Conservation (phyloP, 2,113 vertebrate species). For the Embiotoca jacksoni region DNA sequence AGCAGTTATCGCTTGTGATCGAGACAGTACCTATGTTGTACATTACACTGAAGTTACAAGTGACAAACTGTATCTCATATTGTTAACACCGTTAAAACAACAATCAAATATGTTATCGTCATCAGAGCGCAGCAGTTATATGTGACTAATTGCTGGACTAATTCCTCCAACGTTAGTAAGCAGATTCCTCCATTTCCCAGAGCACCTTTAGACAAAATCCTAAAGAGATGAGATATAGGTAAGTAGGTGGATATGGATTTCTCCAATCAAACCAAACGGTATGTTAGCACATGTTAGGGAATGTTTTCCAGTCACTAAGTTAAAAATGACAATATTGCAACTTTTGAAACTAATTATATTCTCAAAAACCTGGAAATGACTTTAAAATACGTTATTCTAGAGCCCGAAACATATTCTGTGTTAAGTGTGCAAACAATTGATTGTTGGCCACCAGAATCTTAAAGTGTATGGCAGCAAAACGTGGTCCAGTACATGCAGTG, state of each 20-base stretch:
- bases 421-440: background rate
- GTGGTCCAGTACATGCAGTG: constrained; percentile 6
- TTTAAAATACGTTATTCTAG: background rate
- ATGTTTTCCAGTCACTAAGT: constrained; percentile 44
- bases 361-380: too few species aligned
- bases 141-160: background rate
- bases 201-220: background rate
- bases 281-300: constrained; percentile 49
- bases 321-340: too few species aligned
- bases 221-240: fast-evolving
- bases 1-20: background rate
- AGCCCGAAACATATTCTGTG: background rate
- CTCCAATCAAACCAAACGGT: background rate
- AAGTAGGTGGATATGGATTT: background rate
- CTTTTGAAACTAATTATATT: background rate
- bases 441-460: background rate
- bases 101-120: background rate
- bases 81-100: constrained; percentile 21
- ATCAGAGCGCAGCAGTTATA: background rate
- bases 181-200: background rate
- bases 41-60: background rate
- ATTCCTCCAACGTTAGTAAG: background rate
- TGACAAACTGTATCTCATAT: background rate
- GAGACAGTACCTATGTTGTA: constrained; percentile 2
- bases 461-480: background rate